Conservation (phyloP, 53 echinoderm and acorn worm species). For the Apostichopus leukothele region DNA sequence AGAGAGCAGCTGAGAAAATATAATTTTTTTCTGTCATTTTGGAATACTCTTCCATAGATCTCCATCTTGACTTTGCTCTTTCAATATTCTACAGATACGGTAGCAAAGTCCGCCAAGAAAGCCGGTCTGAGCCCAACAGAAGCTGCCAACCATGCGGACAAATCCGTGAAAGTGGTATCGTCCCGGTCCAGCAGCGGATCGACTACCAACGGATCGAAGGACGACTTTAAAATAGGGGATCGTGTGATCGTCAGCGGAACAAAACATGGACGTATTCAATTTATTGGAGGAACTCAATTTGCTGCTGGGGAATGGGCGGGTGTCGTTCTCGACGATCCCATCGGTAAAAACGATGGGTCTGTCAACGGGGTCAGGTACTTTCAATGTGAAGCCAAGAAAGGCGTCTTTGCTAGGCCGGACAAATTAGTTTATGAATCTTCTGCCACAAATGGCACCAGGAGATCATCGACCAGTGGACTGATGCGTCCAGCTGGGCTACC, state of each 20-base stretch:
- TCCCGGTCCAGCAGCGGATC: slow-evolving; percentile 21
- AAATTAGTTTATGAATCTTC: slow-evolving; percentile 86
- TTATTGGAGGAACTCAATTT: slow-evolving; percentile 89
- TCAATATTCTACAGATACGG: slow-evolving; percentile 66
- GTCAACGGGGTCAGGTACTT: slow-evolving; percentile 94
- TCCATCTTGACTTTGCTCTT: too few species aligned
- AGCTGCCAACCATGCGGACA: slow-evolving; percentile 76
- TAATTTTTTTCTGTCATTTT: too few species aligned
- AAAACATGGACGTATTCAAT: slow-evolving; percentile 95
- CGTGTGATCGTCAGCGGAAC: slow-evolving; percentile 90
- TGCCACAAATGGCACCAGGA: slow-evolving; percentile 57
- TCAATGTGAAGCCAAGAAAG: slow-evolving; percentile 89
- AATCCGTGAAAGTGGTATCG: slow-evolving; percentile 59
- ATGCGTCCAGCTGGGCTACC: slow-evolving; percentile 78
- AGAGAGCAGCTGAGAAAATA: too few species aligned
- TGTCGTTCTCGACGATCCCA: slow-evolving; percentile 81
- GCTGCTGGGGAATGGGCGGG: slow-evolving; percentile 96
- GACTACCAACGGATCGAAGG: slow-evolving; percentile 51
- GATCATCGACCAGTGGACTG: slow-evolving; percentile 59
- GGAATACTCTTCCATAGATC: too few species aligned
- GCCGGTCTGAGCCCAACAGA: slow-evolving; percentile 92
- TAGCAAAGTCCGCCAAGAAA: slow-evolving; percentile 89
- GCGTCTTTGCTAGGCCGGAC: slow-evolving; percentile 89
- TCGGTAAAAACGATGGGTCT: slow-evolving; percentile 96
- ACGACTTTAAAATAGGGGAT: slow-evolving; percentile 88